Evolutionary conservation across 2,113 vertebrate species (phyloP), one percentile per base, ranked within the genome.

Genomic region (Malurus alboscapulatus): DNA sequence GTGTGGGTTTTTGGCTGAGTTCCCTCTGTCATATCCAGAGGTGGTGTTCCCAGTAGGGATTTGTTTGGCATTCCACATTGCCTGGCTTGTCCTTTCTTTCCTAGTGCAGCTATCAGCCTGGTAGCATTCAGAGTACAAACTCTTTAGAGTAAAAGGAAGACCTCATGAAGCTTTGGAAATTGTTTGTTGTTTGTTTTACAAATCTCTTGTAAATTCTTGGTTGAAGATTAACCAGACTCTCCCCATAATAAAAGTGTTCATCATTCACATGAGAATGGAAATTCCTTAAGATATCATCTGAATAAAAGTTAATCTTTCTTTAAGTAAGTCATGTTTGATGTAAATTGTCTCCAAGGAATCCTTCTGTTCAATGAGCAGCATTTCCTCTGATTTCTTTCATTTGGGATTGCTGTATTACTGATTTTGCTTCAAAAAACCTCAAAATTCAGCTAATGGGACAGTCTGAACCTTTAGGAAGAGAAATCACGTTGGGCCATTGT

Each of bases 161-260:
- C 21, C 68, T 88, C 26, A 24, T 15, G 36, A 74, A 93, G 18
- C 68, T 87, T 88, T 3, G 0, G 40, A 59, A 88, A 40, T 78
- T 96, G 85, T 87, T 86, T 78, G 45, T 72, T 92, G 78, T 45
- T 93, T 94, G 79, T 93, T 93, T 93, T 82, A 85, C 59, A 25
- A 71, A 90, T 47, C 54, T 62, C 78, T 80, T 91, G 79, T 94
- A 94, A 94, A 94, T 63, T 91, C 38, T 71, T 88, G 78, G 82
- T 80, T 89, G 84, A 83, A 85, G 75, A 66, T 88, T 91, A 93
- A 89, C 67, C 77, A 66, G 91, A 81, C 91, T 91, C 74, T 94
- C 89, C 92, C 89, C n/a, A 0, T 90, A 83, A 88, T 96, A 87
- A 95, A 96, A 91, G 32, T 80, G 84, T 87, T 94, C 75, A 32